Conservation (phyloP, 2,113 vertebrate species). For the Vidua chalybeata region DNA sequence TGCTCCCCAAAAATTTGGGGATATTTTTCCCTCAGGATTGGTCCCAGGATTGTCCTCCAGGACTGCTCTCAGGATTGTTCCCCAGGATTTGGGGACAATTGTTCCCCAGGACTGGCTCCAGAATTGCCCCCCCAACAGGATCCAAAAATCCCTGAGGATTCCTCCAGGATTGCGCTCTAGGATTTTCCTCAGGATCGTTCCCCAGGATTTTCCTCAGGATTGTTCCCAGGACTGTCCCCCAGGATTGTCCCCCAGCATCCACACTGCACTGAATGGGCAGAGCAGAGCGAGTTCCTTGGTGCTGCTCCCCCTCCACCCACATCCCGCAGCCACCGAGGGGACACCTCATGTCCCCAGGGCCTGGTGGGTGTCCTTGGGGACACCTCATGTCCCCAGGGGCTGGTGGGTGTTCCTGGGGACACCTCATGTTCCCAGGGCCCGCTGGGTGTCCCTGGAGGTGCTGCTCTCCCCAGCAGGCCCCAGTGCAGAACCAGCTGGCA, state of each 20-base stretch:
- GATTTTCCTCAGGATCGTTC: background rate
- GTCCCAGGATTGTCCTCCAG: background rate
- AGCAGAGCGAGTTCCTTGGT: no score
- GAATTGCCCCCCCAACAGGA: background rate
- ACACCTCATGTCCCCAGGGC: no score
- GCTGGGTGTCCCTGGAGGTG: background rate
- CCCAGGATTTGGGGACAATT: background rate
- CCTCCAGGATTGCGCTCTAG: background rate
- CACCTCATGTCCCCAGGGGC: background rate
- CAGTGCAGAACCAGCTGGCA: background rate
- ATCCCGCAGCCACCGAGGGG: no score
- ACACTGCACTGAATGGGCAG: no score
- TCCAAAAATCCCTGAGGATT: background rate
- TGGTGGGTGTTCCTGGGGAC: background rate
- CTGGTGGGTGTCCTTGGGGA: no score
- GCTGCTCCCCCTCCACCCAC: no score
- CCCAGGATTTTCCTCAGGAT: background rate
- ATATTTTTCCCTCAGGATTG: background rate
- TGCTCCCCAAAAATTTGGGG: background rate
- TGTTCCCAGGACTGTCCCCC: background rate
- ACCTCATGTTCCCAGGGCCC: accelerated
- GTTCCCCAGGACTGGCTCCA: background rate
- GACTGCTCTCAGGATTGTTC: no score
- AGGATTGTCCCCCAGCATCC: background rate
- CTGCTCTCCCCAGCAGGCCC: background rate